phyloP scores from a whole-genome alignment of 2,888 invertebrate genomes.

The Dynastes maya region DNA sequence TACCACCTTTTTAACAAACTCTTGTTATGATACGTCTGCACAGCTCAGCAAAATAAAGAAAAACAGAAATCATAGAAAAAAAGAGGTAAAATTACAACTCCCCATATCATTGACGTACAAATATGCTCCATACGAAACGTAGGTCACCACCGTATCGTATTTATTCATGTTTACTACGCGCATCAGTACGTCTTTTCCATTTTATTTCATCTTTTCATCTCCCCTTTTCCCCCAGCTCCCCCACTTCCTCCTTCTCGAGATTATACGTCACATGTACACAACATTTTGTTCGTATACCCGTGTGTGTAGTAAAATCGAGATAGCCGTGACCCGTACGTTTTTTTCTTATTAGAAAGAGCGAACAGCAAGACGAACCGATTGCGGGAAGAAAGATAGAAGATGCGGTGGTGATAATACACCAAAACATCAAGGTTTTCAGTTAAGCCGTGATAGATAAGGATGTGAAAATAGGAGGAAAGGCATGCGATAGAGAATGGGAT shows the following conservation, averaged over 20 bases:
- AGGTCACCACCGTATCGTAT: neutral
- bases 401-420: slow-evolving; percentile 6
- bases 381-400: neutral
- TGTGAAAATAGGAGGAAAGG: neutral
- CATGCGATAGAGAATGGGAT: slow-evolving; percentile 7
- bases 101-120: too few relatives aligned
- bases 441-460: neutral
- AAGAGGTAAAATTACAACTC: too few relatives aligned
- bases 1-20: too few relatives aligned
- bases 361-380: neutral
- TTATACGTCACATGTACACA: slow-evolving; percentile 22
- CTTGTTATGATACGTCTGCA: too few relatives aligned
- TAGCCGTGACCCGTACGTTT: slow-evolving; percentile 42
- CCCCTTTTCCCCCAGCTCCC: neutral
- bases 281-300: slow-evolving; percentile 17
- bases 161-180: slow-evolving; percentile 9
- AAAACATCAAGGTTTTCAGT: slow-evolving; percentile 19
- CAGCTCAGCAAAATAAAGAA: too few relatives aligned
- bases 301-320: slow-evolving; percentile 38
- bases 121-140: neutral
- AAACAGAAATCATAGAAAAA: too few relatives aligned
- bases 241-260: slow-evolving; percentile 1
- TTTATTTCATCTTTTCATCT: slow-evolving; percentile 9
- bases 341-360: slow-evolving; percentile 11
- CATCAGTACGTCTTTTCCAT: neutral